Conservation (phyloP, 2,797 vertebrate species). For the Rhinichthys osculus region DNA sequence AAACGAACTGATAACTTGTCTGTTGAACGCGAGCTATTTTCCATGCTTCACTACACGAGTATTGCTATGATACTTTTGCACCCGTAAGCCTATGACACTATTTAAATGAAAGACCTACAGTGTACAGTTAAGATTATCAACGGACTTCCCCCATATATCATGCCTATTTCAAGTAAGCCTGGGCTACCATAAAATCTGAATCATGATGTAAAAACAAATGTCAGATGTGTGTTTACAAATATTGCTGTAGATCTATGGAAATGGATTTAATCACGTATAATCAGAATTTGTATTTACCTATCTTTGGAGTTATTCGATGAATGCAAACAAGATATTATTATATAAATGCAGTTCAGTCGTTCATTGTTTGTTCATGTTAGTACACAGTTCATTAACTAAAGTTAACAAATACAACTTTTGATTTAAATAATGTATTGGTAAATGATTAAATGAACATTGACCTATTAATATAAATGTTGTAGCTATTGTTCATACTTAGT, state of each 20-base stretch:
- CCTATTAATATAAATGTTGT: too few relatives aligned
- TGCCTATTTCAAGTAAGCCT: neutral
- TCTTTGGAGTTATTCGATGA: neutral
- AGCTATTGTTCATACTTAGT: too few relatives aligned
- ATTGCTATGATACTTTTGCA: neutral
- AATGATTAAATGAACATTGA: too few relatives aligned
- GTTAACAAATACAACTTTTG: too few relatives aligned
- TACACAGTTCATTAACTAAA: too few relatives aligned
- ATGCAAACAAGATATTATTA: neutral
- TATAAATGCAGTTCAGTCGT: neutral
- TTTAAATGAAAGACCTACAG: neutral
- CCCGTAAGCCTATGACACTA: neutral
- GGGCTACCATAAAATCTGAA: neutral
- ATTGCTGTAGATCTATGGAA: neutral
- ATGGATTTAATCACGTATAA: neutral
- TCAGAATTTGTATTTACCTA: neutral
- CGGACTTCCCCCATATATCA: neutral
- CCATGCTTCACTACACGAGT: neutral
- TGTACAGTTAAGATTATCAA: neutral
- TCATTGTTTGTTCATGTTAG: too few relatives aligned
- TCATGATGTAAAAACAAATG: neutral
- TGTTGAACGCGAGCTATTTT: neutral
- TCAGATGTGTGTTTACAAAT: neutral
- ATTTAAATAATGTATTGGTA: too few relatives aligned
- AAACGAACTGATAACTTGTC: neutral